phyloP scores from a whole-genome alignment of 2,888 invertebrate genomes.

The Melanchra persicariae region DNA sequence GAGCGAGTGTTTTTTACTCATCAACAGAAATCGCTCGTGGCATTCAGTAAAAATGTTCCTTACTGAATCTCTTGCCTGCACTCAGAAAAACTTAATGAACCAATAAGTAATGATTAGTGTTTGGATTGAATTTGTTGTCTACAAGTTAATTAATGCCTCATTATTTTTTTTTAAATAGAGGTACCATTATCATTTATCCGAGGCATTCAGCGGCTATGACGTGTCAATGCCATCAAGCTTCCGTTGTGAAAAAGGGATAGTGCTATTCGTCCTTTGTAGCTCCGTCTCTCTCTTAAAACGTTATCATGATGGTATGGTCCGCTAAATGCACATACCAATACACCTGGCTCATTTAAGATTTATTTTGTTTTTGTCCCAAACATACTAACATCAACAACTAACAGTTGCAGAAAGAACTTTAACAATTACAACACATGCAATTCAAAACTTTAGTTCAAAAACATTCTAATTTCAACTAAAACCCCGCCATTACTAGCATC shows the following conservation, averaged over 20 bases:
- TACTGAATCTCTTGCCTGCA: not conserved
- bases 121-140: not conserved
- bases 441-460: not conserved
- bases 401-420: not conserved
- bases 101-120: not conserved
- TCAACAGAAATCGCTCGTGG: not conserved
- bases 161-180: not conserved
- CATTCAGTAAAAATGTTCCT: not conserved
- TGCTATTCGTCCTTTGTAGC: too few species aligned
- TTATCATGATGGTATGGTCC: too few species aligned
- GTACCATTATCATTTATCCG: too few species aligned
- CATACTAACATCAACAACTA: not conserved
- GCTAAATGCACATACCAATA: not conserved
- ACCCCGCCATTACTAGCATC: slow-evolving; percentile 27
- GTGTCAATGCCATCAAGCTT: too few species aligned
- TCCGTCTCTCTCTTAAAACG: too few species aligned
- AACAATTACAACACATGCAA: not conserved
- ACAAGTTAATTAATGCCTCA: not conserved
- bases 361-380: not conserved
- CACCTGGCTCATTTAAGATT: not conserved
- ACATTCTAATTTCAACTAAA: slow-evolving; percentile 20
- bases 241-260: too few species aligned
- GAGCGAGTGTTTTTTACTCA: not conserved
- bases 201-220: too few species aligned
- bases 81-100: not conserved